These are phyloP conservation scores for Lordiphosa stackelbergi DNA, from an alignment of 1,140 invertebrate species.

Conservation along the genomic window DNA sequence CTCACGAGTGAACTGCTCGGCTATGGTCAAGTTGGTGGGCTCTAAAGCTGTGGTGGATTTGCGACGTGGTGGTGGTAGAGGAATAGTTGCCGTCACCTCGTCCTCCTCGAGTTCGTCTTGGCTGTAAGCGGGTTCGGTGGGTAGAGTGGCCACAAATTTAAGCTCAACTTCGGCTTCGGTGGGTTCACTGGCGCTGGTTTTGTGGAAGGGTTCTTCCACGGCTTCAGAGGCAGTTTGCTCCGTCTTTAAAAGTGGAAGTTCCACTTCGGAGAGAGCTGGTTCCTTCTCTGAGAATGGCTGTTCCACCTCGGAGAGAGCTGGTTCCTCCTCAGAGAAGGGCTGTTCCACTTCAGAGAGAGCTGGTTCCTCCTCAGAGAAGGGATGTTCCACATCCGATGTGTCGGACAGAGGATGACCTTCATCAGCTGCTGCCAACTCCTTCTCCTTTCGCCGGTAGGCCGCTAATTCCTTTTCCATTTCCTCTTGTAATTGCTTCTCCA, in stretches of 20 bases:
- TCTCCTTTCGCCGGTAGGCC: conserved; percentile 43
- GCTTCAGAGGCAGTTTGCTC: conserved; percentile 8
- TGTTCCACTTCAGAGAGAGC: conserved; percentile 12
- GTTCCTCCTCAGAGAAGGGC: neutral
- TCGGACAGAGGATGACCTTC: conserved; percentile 12
- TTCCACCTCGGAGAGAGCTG: conserved; percentile 29
- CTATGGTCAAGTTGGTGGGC: conserved; percentile 31
- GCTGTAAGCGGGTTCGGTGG: conserved; percentile 41
- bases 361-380: neutral
- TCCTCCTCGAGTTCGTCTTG: conserved; percentile 15
- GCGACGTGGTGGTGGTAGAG: conserved; percentile 65
- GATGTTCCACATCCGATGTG: conserved; percentile 32
- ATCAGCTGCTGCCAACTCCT: conserved; percentile 4
- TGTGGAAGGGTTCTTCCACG: conserved; percentile 21
- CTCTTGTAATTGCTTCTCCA: conserved; percentile 54
- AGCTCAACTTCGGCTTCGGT: conserved; percentile 46
- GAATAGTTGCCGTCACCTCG: conserved; percentile 15
- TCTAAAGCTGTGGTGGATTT: conserved; percentile 62
- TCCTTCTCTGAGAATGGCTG: conserved; percentile 27
- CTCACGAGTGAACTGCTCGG: conserved; percentile 43
- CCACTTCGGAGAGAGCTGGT: conserved; percentile 27
- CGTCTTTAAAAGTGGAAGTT: conserved; percentile 25
- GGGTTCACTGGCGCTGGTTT: conserved; percentile 38
- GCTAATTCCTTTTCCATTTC: conserved; percentile 58
- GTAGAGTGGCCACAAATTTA: conserved; percentile 51